A percentile compares a stretch with the other conserved stretches of the same genome.
phyloP scores from a whole-genome alignment of 2,113 vertebrate genomes.

The Bolborhynchus lineola region DNA sequence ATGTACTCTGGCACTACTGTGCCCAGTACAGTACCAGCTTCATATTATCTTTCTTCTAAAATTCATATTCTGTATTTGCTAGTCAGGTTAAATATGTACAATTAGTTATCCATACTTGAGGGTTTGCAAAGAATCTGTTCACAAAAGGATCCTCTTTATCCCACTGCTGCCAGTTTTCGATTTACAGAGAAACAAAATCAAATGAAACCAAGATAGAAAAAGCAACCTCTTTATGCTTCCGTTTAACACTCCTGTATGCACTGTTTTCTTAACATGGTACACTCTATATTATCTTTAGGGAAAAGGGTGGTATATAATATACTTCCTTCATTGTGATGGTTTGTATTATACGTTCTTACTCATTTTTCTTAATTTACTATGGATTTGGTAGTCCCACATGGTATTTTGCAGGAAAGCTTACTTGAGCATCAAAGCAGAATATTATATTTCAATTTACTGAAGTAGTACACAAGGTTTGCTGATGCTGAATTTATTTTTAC shows the following conservation, averaged over 20 bases:
- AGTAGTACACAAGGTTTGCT: neutral
- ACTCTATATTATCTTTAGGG: neutral
- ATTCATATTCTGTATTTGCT: neutral
- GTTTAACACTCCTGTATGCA: neutral
- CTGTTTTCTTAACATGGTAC: neutral
- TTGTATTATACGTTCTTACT: neutral
- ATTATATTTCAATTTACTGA: neutral
- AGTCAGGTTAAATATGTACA: neutral
- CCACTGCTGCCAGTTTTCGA: neutral
- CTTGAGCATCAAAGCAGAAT: constrained; percentile 5
- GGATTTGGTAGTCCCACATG: neutral
- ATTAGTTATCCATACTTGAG: neutral
- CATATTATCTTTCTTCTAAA: neutral
- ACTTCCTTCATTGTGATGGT: neutral
- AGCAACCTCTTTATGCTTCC: neutral
- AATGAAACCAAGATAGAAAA: neutral
- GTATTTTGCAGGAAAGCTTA: neutral
- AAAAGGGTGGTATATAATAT: neutral
- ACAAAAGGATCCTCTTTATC: neutral
- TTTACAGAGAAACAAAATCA: neutral
- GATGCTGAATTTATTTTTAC: neutral
- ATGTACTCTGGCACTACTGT: neutral
- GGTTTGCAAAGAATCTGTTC: neutral
- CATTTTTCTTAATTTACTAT: neutral
- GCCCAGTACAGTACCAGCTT: neutral